Conservation (phyloP, 1,140 invertebrate species). For the Prorops nasuta region DNA sequence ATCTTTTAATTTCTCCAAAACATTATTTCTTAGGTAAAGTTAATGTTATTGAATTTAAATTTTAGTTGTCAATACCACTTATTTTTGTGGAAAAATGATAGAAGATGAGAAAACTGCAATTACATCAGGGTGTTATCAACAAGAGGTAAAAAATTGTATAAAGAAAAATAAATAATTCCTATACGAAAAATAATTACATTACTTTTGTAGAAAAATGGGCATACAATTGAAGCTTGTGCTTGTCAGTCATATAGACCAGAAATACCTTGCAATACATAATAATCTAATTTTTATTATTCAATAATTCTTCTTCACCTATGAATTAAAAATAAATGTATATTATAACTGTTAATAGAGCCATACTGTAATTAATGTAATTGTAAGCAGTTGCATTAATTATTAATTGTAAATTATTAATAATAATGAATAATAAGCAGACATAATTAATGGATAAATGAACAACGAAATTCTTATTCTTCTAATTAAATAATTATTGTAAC, state of each 20-base stretch:
- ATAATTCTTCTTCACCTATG: not conserved
- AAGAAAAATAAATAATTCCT: no score
- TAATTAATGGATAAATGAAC: no score
- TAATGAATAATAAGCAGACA: no score
- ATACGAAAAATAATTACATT: not conserved
- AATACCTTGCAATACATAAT: conserved; percentile 33
- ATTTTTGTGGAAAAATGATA: conserved; percentile 36
- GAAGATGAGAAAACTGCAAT: conserved; percentile 20
- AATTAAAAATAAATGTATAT: not conserved
- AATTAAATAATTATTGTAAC: no score
- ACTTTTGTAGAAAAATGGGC: conserved; percentile 21
- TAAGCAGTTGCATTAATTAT: no score
- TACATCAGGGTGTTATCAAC: conserved; percentile 26
- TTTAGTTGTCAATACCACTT: conserved; percentile 27
- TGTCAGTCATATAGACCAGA: conserved; percentile 17
- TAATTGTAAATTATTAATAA: no score
- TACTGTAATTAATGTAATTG: no score
- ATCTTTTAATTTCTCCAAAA: not conserved
- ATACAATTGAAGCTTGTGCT: conserved; percentile 32
- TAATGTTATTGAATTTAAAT: conserved; percentile 10
- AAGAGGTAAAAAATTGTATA: conserved; percentile 23
- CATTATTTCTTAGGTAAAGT: not conserved
- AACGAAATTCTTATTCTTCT: no score
- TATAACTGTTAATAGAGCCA: no score
- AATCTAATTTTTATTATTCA: no score